Base-by-base conservation (phyloP, 2,113 vertebrate species). In the Heteronetta atricapilla region DNA sequence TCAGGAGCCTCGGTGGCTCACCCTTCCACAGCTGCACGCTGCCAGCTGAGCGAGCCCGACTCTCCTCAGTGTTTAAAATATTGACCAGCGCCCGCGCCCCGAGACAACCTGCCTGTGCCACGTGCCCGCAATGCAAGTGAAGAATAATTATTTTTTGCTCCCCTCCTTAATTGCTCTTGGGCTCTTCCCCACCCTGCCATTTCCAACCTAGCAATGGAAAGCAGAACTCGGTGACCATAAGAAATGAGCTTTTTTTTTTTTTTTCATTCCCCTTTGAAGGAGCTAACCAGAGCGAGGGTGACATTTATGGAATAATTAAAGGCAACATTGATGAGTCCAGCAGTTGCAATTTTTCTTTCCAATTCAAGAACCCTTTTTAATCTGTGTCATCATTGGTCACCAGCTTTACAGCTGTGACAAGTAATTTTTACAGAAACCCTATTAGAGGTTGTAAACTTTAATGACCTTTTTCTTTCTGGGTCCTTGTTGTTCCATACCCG, bases 391-490 rank as follows among this genome's bases (percentile, higher is more conserved):
- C 90, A 77, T 36, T 95, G 96, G 96, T 94, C 97, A 97, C 82
- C 76, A 88, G 85, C 92, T 97, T 97, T 95, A 96, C 78, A 97
- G 89, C 94, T 82, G 86, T 44, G 93, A 96, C 97, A 97, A 97
- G 95, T 91, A 63, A 82, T 97, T 98, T 96, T 95, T 81, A 87
- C 91, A 93, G 86, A 96, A 95, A 76, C 33, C 5, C 96, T 92
- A 96, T 95, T 94, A 97, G 96, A 84, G 91, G 85, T 46, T 33
- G 44, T 97, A 98, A 98, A 97, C 93, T 97, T 97, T 96, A 97
- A 97, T 40, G 85, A 90, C 91, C 96, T 94, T 95, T 95, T 69
- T 73, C 94, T 90, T 73, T 13, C 69, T 18, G 5, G 59, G 66
- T 44, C 50, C 40, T 74, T 88, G 91, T 92, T 96, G 76, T 76